Conservation (phyloP, 1,140 invertebrate genomes). For the Eurytemora carolleeae region DNA sequence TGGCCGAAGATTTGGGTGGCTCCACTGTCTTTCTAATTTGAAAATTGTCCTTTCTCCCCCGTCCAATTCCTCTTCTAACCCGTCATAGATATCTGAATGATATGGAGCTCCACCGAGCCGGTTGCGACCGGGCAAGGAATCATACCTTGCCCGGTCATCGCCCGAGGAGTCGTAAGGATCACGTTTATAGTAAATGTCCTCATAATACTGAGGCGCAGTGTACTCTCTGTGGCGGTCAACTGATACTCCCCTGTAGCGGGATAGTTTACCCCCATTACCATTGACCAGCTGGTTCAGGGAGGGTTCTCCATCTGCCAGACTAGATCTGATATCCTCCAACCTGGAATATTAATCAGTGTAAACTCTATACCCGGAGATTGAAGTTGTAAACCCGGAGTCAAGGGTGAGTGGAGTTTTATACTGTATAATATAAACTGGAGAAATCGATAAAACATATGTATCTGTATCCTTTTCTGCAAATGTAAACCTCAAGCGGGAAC, state of each 20-base stretch:
- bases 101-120: not conserved
- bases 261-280: not conserved
- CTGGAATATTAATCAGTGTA: not conserved
- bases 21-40: conserved; percentile 13
- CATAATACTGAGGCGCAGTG: conserved; percentile 12
- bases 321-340: not conserved
- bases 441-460: no score
- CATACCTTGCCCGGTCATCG: not conserved
- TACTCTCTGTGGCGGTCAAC: conserved; percentile 14
- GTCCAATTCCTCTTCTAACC: not conserved
- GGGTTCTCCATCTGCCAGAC: not conserved
- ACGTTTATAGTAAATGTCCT: conserved; percentile 11
- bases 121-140: not conserved
- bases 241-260: not conserved
- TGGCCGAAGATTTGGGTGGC: conserved; percentile 11
- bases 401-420: no score
- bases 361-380: no score
- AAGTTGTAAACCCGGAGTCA: no score
- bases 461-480: no score
- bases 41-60: not conserved
- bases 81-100: not conserved
- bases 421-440: no score
- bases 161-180: not conserved
- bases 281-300: not conserved
- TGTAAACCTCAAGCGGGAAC: no score